Evolutionary conservation across 2,113 vertebrate species (phyloP).

Genomic region (Rhombomys opimus): DNA sequence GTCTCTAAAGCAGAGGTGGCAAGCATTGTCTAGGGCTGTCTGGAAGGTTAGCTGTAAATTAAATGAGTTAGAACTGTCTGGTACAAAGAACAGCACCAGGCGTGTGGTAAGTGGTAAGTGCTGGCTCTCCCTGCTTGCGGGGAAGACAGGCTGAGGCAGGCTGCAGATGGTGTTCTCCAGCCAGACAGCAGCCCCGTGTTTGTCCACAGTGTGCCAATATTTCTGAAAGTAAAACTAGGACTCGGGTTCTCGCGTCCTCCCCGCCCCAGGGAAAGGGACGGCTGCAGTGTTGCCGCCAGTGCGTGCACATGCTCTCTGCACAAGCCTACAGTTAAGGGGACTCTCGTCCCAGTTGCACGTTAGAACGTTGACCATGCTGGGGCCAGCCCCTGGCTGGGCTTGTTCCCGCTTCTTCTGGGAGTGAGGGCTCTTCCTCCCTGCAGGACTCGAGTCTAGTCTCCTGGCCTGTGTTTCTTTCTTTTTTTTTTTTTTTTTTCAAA

Average conservation of each 20-base stretch:
- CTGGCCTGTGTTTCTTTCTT: background rate
- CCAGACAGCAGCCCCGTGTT: background rate
- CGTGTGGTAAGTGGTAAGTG: background rate
- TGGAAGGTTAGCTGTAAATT: conserved; percentile 57
- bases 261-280: background rate
- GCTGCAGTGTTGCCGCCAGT: background rate
- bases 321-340: background rate
- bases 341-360: background rate
- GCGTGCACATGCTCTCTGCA: background rate
- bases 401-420: background rate
- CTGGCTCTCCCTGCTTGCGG: background rate
- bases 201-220: background rate
- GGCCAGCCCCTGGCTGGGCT: background rate
- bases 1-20: background rate
- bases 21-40: background rate
- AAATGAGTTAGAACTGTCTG: conserved; percentile 35
- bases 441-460: background rate
- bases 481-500: too few species aligned
- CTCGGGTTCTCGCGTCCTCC: background rate
- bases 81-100: background rate
- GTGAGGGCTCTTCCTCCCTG: background rate
- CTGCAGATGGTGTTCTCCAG: background rate
- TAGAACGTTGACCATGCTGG: background rate
- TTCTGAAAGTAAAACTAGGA: background rate
- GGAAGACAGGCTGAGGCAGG: background rate